Percentiles rank a stretch among this genome's conserved stretches.
These are phyloP conservation scores for Osmoderma eremita DNA, from an alignment of 2,888 invertebrate species.

Conservation along the genomic window DNA sequence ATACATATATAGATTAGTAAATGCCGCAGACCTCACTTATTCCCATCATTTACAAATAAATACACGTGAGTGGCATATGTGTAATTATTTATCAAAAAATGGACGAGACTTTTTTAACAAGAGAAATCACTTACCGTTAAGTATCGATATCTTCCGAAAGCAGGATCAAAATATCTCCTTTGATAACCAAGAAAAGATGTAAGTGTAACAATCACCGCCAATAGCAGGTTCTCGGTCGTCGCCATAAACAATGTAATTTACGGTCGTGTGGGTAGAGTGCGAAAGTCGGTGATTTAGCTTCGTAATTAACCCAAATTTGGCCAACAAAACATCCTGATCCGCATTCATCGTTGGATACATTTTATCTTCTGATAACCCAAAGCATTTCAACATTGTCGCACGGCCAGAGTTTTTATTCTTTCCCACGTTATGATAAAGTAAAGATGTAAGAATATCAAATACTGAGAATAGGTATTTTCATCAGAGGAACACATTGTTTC, in stretches of 20 bases:
- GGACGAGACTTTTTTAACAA: slow-evolving; percentile 5
- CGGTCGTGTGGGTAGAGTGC: slow-evolving; percentile 3
- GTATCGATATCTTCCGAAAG: not conserved
- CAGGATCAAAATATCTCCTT: slow-evolving; percentile 8
- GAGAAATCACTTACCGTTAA: slow-evolving; percentile 16
- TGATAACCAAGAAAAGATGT: slow-evolving; percentile 3
- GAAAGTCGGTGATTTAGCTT: slow-evolving; percentile 8
- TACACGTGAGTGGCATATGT: too few relatives aligned
- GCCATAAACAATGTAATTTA: slow-evolving; percentile 14
- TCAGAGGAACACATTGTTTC: too few relatives aligned
- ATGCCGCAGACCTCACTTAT: too few relatives aligned
- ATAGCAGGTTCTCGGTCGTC: slow-evolving; percentile 14
- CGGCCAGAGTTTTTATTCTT: too few relatives aligned
- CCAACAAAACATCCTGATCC: slow-evolving; percentile 17
- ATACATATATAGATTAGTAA: too few relatives aligned
- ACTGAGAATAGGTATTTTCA: too few relatives aligned
- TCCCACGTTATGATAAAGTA: too few relatives aligned
- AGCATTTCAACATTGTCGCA: too few relatives aligned
- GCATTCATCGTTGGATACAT: not conserved
- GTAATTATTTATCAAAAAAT: too few relatives aligned
- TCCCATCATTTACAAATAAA: too few relatives aligned
- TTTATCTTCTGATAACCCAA: too few relatives aligned
- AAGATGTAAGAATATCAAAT: too few relatives aligned
- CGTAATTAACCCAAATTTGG: slow-evolving; percentile 15
- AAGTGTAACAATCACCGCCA: slow-evolving; percentile 19